Base-by-base conservation (phyloP, 2,113 vertebrate genomes). In the Sander lucioperca region DNA sequence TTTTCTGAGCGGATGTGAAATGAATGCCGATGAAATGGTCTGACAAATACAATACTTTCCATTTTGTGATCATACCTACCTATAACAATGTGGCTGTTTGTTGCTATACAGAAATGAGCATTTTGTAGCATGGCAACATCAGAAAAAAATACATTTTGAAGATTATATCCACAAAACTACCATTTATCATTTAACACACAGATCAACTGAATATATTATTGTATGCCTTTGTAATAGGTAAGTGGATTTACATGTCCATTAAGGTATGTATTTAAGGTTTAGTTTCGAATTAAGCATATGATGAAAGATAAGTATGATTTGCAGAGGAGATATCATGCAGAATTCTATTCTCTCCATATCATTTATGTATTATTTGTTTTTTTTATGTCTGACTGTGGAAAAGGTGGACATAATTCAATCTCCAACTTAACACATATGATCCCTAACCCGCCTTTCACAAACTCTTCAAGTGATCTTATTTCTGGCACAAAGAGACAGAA, bases 401-500 rank as follows among this genome's bases (percentile, higher is more conserved):
- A 89, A 87, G 54, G 79, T 47, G 69, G 86, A 79, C 83, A 82
- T 86, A 89, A 90, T 88, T 82, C 85, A 90, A 86, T 91, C 85
- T 90, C 68, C 81, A 88, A 81, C 75, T 89, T 90, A 92, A 90
- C 89, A 89, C 88, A 86, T 87, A 79, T 79, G 84, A 92, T 86
- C 82, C 79, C 82, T 75, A 88, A 87, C 83, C 87, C 64, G 83
- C 88, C 85, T 77, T 78, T 86, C 87, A 78, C 88, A 90, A 92
- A 88, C 88, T 92, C 88, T 83, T 92, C 89, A 86, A 94, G 87
- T 88, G 88, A 92, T 93, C 92, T 90, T 92, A 90, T 91, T 93
- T 84, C 88, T 74, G 69, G 83, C 91, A 88, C 91, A 91, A 92
- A 92, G 88, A 93, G 92, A 93, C 91, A 94, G 90, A 92, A 91